Evolutionary conservation across 2,888 invertebrate genomes (phyloP).

Genomic region (Luperina testacea): DNA sequence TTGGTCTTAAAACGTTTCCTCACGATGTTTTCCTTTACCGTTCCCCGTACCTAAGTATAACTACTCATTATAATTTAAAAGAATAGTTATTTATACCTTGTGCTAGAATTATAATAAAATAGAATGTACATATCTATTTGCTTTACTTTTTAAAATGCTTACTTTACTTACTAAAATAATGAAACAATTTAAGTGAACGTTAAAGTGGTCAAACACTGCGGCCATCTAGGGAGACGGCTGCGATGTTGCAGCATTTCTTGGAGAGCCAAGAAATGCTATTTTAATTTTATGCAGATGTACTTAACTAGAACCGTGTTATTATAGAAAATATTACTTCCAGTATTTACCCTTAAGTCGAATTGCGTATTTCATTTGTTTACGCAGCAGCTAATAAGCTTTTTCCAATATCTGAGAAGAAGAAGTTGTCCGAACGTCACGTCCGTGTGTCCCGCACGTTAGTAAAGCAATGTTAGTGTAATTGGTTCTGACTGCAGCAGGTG

Average conservation of each 20-base stretch:
- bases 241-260: too few species aligned
- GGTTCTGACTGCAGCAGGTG: slow-evolving; percentile 86
- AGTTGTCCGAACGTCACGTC: slow-evolving; percentile 41
- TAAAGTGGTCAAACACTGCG: neutral
- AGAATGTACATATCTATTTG: too few species aligned
- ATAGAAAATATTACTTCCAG: neutral
- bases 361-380: neutral
- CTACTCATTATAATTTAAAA: too few species aligned
- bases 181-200: neutral
- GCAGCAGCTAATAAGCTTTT: neutral
- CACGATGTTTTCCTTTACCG: too few species aligned
- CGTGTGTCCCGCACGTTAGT: slow-evolving; percentile 66
- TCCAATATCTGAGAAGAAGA: neutral
- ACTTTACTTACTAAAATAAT: neutral
- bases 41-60: neutral
- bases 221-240: too few species aligned
- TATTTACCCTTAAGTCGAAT: neutral
- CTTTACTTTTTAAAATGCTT: too few species aligned
- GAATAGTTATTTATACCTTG: neutral
- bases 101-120: neutral
- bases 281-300: neutral
- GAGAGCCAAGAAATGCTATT: too few species aligned
- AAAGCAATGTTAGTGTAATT: slow-evolving; percentile 77
- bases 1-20: too few species aligned
- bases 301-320: neutral